phyloP scores from a whole-genome alignment of 2,888 invertebrate species.

The Lasioglossum lativentre region DNA sequence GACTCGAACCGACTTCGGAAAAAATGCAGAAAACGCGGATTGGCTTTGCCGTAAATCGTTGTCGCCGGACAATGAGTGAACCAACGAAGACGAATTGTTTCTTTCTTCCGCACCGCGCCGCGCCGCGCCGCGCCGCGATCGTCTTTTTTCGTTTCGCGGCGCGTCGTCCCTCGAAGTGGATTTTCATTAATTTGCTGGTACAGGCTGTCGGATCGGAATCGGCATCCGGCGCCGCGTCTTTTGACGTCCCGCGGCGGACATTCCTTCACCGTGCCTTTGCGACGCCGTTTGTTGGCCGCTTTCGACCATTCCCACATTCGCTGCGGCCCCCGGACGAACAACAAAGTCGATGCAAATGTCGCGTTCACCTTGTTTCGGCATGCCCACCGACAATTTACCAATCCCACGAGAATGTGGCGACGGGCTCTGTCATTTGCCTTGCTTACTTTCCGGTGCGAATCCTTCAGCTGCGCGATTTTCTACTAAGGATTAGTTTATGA shows the following conservation, averaged over 20 bases:
- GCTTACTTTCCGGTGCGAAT: not conserved
- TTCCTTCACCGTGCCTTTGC: conserved; percentile 64
- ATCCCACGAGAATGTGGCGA: not conserved
- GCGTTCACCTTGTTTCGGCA: not conserved
- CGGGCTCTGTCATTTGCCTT: not conserved
- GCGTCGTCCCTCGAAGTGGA: conserved; percentile 42
- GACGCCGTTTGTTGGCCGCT: conserved; percentile 32
- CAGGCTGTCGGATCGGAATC: conserved; percentile 69
- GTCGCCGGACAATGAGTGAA: conserved; percentile 58
- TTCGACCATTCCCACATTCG: conserved; percentile 34
- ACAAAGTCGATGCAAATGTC: not conserved
- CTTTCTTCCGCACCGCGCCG: conserved; percentile 42
- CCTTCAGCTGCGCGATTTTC: not conserved
- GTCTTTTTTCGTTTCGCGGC: not conserved
- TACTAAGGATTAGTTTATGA: not conserved
- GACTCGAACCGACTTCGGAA: conserved; percentile 17
- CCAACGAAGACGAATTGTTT: conserved; percentile 59
- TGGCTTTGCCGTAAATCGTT: conserved; percentile 56
- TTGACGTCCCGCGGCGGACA: conserved; percentile 66
- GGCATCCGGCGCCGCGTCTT: conserved; percentile 68
- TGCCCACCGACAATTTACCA: not conserved
- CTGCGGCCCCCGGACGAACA: not conserved
- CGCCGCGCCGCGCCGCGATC: not conserved
- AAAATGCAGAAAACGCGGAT: conserved; percentile 62
- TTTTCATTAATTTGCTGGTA: conserved; percentile 73